phyloP scores from a whole-genome alignment of 2,797 vertebrate species.

The Gadopsis bispinosus region DNA sequence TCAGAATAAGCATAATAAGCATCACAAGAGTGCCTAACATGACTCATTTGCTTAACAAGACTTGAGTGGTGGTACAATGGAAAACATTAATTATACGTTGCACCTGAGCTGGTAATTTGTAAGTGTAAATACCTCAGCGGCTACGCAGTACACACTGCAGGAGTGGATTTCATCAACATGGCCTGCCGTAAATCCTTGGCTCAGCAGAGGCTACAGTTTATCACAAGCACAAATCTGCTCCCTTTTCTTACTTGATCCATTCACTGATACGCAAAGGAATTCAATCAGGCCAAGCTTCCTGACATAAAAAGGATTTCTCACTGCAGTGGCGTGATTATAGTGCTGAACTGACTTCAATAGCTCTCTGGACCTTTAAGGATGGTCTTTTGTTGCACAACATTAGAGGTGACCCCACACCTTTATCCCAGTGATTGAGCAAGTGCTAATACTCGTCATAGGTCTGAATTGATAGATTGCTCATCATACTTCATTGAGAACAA shows the following conservation, averaged over 20 bases:
- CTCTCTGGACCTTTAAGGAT: constrained; percentile 77
- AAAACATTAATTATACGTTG: constrained; percentile 56
- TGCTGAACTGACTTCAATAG: constrained; percentile 81
- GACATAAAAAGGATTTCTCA: constrained; percentile 84
- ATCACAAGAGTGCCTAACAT: constrained; percentile 23
- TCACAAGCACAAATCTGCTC: constrained; percentile 84
- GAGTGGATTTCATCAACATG: constrained; percentile 83
- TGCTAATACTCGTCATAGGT: constrained; percentile 80
- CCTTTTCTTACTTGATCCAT: constrained; percentile 85
- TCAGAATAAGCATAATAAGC: constrained; percentile 28
- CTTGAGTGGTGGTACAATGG: constrained; percentile 38
- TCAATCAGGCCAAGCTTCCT: constrained; percentile 84
- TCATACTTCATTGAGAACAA: constrained; percentile 72
- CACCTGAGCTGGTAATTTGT: constrained; percentile 60
- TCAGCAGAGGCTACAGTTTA: constrained; percentile 84
- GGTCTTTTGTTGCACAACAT: constrained; percentile 83
- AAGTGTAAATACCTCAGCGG: constrained; percentile 50
- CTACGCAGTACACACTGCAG: constrained; percentile 52
- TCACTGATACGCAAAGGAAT: constrained; percentile 86
- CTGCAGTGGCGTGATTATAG: constrained; percentile 65
- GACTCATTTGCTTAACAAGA: constrained; percentile 57
- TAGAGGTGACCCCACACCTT: constrained; percentile 85
- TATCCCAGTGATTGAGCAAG: constrained; percentile 76
- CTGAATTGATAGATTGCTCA: constrained; percentile 75
- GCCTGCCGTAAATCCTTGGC: constrained; percentile 79